A percentile compares a stretch with the other conserved stretches of the same genome.
phyloP scores from a whole-genome alignment of 2,113 vertebrate species.

The Sinosuthora webbiana region DNA sequence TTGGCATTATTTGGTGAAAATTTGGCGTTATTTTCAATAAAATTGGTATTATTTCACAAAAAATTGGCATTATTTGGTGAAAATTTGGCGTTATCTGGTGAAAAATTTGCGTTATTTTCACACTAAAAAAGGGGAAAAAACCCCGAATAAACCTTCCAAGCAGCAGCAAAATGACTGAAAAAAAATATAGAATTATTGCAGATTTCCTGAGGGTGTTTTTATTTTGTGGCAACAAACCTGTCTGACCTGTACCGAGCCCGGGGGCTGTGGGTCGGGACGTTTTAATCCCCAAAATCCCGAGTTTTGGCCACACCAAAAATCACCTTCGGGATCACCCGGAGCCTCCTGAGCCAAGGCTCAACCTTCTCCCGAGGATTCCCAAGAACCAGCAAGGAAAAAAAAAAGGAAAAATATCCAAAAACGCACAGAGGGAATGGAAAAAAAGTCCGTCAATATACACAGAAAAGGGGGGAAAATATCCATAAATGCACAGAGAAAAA shows the following conservation, averaged over 20 bases:
- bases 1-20: fast-evolving
- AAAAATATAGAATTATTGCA: not conserved
- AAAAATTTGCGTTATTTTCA: fast-evolving
- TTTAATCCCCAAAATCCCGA: not conserved
- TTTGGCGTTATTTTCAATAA: too few relatives aligned
- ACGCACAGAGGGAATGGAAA: too few relatives aligned
- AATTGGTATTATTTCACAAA: too few relatives aligned
- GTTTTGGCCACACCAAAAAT: not conserved
- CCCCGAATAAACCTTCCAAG: not conserved
- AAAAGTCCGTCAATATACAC: too few relatives aligned
- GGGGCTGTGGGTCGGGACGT: fast-evolving
- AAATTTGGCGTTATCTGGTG: too few relatives aligned
- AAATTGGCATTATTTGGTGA: fast-evolving
- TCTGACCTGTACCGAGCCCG: not conserved
- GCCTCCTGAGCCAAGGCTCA: too few relatives aligned
- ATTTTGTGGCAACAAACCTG: not conserved
- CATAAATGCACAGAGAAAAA: not conserved
- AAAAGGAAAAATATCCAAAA: too few relatives aligned
- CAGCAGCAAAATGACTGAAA: not conserved
- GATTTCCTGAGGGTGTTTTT: not conserved
- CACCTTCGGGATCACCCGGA: too few relatives aligned
- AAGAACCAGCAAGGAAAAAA: too few relatives aligned
- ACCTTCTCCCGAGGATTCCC: too few relatives aligned
- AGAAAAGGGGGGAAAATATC: not conserved
- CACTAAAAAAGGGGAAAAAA: not conserved